Percentiles rank a stretch among this genome's conserved stretches.
Conservation (phyloP, 2,113 vertebrate species). For the Sinocyclocheilus grahami region DNA sequence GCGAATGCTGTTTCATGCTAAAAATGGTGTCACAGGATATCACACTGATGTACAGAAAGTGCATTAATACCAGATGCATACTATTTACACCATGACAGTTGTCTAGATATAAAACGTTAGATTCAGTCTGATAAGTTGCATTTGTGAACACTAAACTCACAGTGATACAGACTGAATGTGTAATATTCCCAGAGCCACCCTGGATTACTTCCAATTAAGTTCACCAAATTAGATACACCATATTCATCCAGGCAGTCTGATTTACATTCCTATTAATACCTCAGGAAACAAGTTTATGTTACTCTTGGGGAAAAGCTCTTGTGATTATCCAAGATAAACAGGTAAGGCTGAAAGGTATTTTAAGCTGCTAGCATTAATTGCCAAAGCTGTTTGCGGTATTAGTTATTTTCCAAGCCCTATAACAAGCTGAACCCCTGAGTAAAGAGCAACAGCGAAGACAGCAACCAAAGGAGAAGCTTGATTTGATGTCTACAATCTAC, state of each 20-base stretch:
- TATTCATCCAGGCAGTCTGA: conserved; percentile 40
- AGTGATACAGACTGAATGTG: too few species aligned
- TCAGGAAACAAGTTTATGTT: conserved; percentile 43
- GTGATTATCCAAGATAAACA: conserved; percentile 29
- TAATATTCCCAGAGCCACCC: conserved; percentile 9
- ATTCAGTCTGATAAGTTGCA: neutral
- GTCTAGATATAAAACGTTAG: neutral
- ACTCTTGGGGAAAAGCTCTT: conserved; percentile 22
- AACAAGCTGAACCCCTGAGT: neutral
- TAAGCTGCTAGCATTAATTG: conserved; percentile 38
- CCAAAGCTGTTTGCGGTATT: neutral
- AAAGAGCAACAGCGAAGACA: neutral
- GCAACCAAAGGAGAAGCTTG: neutral
- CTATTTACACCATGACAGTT: neutral
- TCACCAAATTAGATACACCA: conserved; percentile 49
- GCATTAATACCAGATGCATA: neutral
- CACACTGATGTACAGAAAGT: neutral
- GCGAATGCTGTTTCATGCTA: neutral
- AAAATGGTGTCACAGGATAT: neutral
- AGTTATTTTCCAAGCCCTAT: neutral
- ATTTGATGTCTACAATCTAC: neutral
- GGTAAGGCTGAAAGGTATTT: conserved; percentile 12
- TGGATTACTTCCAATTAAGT: conserved; percentile 51
- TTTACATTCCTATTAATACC: conserved; percentile 52
- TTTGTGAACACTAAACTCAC: neutral